Base-by-base conservation (phyloP, 2,113 vertebrate genomes). In the Actenoides lindsayi region DNA sequence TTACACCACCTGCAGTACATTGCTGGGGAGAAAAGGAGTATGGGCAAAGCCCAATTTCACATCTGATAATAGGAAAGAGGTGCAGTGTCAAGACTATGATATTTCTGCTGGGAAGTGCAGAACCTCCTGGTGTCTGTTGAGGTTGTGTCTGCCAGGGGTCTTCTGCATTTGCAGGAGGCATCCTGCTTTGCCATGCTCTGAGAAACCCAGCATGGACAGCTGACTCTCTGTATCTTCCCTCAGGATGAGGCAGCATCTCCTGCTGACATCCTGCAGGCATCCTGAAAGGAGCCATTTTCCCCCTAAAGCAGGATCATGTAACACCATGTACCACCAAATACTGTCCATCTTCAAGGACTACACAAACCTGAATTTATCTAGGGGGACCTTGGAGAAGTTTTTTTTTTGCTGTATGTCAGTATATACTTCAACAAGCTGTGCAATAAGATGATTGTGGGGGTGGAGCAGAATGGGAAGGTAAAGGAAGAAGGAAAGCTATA, bases 401-500 rank as follows among this genome's bases (percentile, higher is more conserved):
- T 37, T 37, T 37, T 9, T 53, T 87, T 80, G 9, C 5, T 73
- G 11, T 59, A 78, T 89, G 19, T 71, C 48, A 25, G 15, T 51
- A 65, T 63, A 9, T 3, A 60, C 23, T 73, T 78, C 77, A 71
- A 60, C 9, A 63, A 78, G 8, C 9, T 81, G 19, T 53, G 25
- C 42, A 78, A 13, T 39, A 71, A 37, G 13, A 67, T 46, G 46
- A 19, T 46, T 20, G 42, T 42, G 2, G 2, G 10, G n/a, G 69
- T 53, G 9, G 3, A 1, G 27, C 11, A 1, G 14, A 8, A 50
- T 11, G 48, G 17, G 13, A 3, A 37, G 20, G 9, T 3, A 2
- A 33, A 80, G 21, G 6, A 81, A 64, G 50, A 6, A 89, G 9
- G 10, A 39, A 79, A 91, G 13, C 1, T 74, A 1, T 68, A 78